Base-by-base conservation (phyloP, 2,113 vertebrate species). In the Cercocebus atys region DNA sequence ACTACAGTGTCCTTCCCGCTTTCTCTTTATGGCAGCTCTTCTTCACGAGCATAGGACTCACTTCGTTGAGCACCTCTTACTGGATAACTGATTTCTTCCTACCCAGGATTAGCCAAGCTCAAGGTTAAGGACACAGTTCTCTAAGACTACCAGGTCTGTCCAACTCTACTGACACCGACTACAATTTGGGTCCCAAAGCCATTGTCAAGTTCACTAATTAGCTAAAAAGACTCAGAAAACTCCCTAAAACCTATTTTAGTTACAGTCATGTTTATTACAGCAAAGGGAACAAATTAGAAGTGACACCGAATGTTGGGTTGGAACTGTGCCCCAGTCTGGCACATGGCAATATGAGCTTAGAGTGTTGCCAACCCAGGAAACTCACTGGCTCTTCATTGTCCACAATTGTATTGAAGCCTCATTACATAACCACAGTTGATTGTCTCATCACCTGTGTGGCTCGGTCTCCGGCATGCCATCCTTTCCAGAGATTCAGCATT, bases 81-180 rank as follows among this genome's bases (percentile, higher is more conserved):
- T n/a, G 57, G 47, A 47, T 78, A 55, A 38, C 43, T 52, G 73
- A 43, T 61, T 50, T 68, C 88, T 76, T 94, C 66, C 66, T 66
- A 6, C 2, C 30, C 8, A 66, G 22, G 45, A 45, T n/a, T n/a
- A 64, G 76, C 72, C 72, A 64, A n/a, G 55, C 23, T 22, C 45
- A 52, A 22, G 27, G 23, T 64, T 52, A 38, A 52, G 55, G 25
- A 32, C 16, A 7, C 5, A 88, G 55, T 82, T 18, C 30, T 88
- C 66, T 72, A 57, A 55, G 57, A 35, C 55, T 45, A 14, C 17
- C 20, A 23, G 11, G 50, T 32, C 22, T 25, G 8, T 57, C 14
- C 35, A 59, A 30, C 8, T 30, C 40, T 88, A 50, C 47, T 45
- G 47, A 55, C 40, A 55, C 38, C 12, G 59, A 8, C 20, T 68